A percentile compares a stretch with the other conserved stretches of the same genome.
Evolutionary conservation across 2,888 invertebrate species (phyloP).

Genomic region (Lycophotia porphyrea): DNA sequence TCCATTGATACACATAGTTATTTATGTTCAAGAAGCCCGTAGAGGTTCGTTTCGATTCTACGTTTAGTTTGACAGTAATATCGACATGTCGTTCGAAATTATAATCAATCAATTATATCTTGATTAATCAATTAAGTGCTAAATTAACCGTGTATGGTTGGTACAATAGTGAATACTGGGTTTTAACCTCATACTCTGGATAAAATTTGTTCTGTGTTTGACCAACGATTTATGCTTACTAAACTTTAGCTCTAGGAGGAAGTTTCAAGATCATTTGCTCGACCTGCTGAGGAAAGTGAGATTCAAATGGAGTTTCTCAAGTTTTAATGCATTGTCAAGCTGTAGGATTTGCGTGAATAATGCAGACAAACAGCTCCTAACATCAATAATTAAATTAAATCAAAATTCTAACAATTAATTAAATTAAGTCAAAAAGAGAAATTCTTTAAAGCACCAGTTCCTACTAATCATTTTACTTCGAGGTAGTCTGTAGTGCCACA

Average conservation of each 20-base stretch:
- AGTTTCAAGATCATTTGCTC: background rate
- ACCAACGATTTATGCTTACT: background rate
- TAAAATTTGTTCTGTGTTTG: background rate
- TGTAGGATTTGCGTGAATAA: background rate
- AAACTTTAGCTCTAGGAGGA: background rate
- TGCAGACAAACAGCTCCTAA: background rate
- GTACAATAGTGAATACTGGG: background rate
- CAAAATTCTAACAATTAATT: background rate
- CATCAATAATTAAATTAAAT: background rate
- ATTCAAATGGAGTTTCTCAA: slow-evolving; percentile 20
- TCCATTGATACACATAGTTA: background rate
- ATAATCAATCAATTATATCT: background rate
- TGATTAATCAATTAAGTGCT: no score
- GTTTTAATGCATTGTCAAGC: slow-evolving; percentile 35
- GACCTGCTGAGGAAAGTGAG: background rate
- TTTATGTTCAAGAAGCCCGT: no score
- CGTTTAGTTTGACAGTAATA: background rate
- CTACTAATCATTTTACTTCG: no score
- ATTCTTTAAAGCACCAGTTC: background rate
- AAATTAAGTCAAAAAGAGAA: background rate
- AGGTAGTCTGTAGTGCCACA: background rate
- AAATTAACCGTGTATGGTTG: background rate
- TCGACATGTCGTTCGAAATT: background rate
- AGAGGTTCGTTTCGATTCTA: background rate
- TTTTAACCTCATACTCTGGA: background rate